Evolutionary conservation across 2,888 invertebrate genomes (phyloP).

Genomic region (Eurois occulta): DNA sequence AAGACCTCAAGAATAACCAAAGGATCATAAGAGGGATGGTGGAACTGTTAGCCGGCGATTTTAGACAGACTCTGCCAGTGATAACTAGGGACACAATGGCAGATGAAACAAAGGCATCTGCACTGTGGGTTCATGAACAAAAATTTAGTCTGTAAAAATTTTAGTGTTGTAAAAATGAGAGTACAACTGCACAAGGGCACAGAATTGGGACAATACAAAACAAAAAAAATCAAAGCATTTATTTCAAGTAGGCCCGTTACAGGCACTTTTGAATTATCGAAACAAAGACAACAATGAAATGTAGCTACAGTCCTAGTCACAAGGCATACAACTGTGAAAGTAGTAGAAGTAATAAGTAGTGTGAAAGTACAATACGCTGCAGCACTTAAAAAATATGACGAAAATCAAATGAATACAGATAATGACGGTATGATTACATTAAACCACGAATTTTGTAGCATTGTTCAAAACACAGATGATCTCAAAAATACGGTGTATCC

Average conservation of each 20-base stretch:
- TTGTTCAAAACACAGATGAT: neutral
- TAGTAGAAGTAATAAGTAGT: no score
- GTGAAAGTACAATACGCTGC: no score
- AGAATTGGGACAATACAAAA: constrained; percentile 4
- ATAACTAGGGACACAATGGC: neutral
- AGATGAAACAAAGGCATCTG: neutral
- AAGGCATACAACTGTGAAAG: no score
- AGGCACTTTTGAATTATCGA: no score
- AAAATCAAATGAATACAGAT: neutral
- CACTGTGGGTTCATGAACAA: no score
- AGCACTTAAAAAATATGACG: neutral
- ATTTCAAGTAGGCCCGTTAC: no score
- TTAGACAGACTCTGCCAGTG: neutral
- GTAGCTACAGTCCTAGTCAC: no score
- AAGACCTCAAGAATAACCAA: neutral
- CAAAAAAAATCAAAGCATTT: no score
- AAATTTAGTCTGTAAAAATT: no score
- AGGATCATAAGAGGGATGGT: neutral
- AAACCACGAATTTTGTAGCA: neutral
- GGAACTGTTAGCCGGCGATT: neutral
- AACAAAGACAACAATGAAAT: no score
- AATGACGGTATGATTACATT: constrained; percentile 2
- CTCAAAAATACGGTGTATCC: neutral
- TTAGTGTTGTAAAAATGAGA: no score
- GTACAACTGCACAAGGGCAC: constrained; percentile 57